Percentiles rank a stretch among this genome's conserved stretches.
Evolutionary conservation across 2,888 invertebrate genomes (phyloP).

Genomic region (Drosophila testacea): DNA sequence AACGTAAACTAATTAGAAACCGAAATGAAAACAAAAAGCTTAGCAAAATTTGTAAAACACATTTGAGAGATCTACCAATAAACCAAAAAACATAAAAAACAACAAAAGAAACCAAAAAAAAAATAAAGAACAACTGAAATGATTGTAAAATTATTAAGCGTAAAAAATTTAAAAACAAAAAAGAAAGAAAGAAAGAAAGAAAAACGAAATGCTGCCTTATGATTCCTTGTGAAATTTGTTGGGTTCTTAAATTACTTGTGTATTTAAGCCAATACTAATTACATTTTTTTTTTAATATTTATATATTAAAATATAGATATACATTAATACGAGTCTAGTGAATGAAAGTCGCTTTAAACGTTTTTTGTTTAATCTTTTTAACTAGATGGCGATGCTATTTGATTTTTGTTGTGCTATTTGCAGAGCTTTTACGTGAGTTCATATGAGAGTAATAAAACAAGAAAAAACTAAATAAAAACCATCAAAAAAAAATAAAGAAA

Average conservation of each 20-base stretch:
- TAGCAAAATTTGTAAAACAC: constrained; percentile 66
- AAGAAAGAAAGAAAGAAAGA: constrained; percentile 50
- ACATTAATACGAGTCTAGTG: constrained; percentile 40
- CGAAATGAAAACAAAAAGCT: constrained; percentile 38
- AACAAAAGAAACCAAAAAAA: constrained; percentile 38
- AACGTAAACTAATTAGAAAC: constrained; percentile 45
- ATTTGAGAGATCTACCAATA: constrained; percentile 58
- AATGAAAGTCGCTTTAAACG: constrained; percentile 59
- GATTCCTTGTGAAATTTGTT: constrained; percentile 82
- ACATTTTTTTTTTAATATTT: constrained; percentile 35
- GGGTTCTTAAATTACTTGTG: constrained; percentile 53
- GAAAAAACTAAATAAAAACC: background rate
- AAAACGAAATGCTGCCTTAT: constrained; percentile 82
- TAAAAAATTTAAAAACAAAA: constrained; percentile 27
- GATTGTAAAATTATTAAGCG: constrained; percentile 42
- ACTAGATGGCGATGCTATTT: constrained; percentile 35
- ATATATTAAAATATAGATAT: constrained; percentile 33
- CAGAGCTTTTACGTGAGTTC: constrained; percentile 60
- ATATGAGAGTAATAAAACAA: constrained; percentile 22
- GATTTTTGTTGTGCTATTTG: constrained; percentile 58
- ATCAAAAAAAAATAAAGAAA: constrained; percentile 13
- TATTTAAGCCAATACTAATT: constrained; percentile 65
- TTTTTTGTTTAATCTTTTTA: constrained; percentile 48
- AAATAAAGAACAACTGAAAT: constrained; percentile 7
- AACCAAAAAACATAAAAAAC: constrained; percentile 18